Conservation (phyloP, 1,140 invertebrate species). For the Diorhabda sublineata region DNA sequence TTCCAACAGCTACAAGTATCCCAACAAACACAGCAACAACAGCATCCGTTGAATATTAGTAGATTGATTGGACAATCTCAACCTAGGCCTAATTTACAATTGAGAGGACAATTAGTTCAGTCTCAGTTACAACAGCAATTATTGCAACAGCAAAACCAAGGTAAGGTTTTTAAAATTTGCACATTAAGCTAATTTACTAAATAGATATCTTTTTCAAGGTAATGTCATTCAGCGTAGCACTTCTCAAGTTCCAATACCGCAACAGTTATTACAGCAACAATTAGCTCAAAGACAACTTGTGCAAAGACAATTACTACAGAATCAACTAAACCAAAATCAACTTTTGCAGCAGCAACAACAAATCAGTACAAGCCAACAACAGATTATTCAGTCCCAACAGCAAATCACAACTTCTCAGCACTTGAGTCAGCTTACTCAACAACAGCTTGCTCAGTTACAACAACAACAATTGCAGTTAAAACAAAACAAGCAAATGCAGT, state of each 20-base stretch:
- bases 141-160: slow-evolving; percentile 39
- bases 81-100: slow-evolving; percentile 27
- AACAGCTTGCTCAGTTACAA: slow-evolving; percentile 44
- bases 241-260: slow-evolving; percentile 26
- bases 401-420: slow-evolving; percentile 33
- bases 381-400: slow-evolving; percentile 10
- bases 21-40: slow-evolving; percentile 18
- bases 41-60: slow-evolving; percentile 29
- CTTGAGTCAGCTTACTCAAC: slow-evolving; percentile 41
- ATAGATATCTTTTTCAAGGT: not conserved
- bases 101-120: slow-evolving; percentile 31
- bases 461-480: slow-evolving; percentile 39
- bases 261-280: slow-evolving; percentile 36
- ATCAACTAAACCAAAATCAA: slow-evolving; percentile 28
- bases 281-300: slow-evolving; percentile 28
- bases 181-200: not conserved
- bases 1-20: slow-evolving; percentile 29
- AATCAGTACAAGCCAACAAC: slow-evolving; percentile 24
- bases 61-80: slow-evolving; percentile 30
- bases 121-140: slow-evolving; percentile 38
- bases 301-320: slow-evolving; percentile 32
- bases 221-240: slow-evolving; percentile 29
- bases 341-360: slow-evolving; percentile 31
- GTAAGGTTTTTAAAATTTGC: not conserved
- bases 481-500: slow-evolving; percentile 43